phyloP scores from a whole-genome alignment of 2,113 vertebrate species.

The Malurus elegans region DNA sequence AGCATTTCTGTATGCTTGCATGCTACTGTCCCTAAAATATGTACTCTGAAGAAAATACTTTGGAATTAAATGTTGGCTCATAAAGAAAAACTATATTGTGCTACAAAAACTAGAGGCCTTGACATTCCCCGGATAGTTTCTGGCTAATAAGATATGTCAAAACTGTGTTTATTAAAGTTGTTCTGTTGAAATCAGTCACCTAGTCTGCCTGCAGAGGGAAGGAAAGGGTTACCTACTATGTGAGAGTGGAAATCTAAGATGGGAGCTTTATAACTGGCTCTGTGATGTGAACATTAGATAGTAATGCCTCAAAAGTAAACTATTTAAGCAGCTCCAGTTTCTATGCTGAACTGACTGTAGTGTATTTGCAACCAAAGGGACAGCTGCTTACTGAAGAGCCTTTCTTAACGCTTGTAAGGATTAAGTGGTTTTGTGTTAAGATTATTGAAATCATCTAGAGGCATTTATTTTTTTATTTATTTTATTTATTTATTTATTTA shows the following conservation, averaged over 20 bases:
- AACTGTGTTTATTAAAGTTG: neutral
- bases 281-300: slow-evolving; percentile 40
- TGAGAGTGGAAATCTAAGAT: neutral
- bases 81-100: neutral
- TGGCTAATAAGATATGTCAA: neutral
- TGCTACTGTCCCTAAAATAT: neutral
- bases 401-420: neutral
- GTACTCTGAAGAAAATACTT: neutral
- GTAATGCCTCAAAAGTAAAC: slow-evolving; percentile 40
- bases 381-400: slow-evolving; percentile 22
- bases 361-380: slow-evolving; percentile 10
- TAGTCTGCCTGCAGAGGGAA: neutral
- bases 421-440: neutral
- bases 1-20: neutral
- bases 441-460: neutral
- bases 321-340: slow-evolving; percentile 39
- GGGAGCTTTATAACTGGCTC: neutral
- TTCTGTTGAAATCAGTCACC: neutral
- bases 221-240: slow-evolving; percentile 38
- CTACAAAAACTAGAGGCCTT: neutral
- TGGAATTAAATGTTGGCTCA: neutral
- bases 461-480: neutral
- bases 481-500: slow-evolving; percentile 23
- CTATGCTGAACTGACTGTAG: slow-evolving; percentile 1
- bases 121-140: neutral